A percentile compares a stretch with the other conserved stretches of the same genome.
These are phyloP conservation scores for Asbolus verrucosus DNA, from an alignment of 1,140 invertebrate genomes.

Conservation along the genomic window DNA sequence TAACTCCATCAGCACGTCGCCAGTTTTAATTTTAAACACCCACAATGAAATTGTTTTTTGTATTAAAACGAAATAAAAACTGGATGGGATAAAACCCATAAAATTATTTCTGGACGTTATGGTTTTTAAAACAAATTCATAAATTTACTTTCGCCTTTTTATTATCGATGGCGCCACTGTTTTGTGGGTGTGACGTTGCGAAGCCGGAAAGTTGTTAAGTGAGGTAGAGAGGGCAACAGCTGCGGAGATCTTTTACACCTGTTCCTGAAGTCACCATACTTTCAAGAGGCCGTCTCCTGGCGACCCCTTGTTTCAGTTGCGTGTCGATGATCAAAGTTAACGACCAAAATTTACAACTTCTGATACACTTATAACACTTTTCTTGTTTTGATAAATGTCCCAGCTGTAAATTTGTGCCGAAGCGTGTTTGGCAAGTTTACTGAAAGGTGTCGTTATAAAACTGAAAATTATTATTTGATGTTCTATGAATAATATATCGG, in stretches of 20 bases:
- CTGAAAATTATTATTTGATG: too few species aligned
- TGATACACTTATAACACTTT: constrained; percentile 11
- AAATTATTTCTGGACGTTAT: too few species aligned
- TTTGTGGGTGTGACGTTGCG: constrained; percentile 12
- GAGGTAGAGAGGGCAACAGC: constrained; percentile 39
- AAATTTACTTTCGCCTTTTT: not conserved
- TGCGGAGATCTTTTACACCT: constrained; percentile 45
- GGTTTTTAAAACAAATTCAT: not conserved
- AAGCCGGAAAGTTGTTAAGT: constrained; percentile 19
- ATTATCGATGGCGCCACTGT: not conserved
- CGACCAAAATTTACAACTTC: constrained; percentile 31
- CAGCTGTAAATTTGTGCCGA: not conserved
- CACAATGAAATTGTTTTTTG: too few species aligned
- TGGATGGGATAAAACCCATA: too few species aligned
- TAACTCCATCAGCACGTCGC: too few species aligned
- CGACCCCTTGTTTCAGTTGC: constrained; percentile 18
- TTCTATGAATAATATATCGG: too few species aligned
- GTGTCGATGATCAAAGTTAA: constrained; percentile 6
- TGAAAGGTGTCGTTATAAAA: not conserved
- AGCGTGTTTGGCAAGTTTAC: not conserved
- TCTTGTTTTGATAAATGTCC: not conserved
- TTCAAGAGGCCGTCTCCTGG: constrained; percentile 7
- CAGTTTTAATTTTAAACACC: too few species aligned
- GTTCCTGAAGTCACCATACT: constrained; percentile 41
- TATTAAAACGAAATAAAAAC: too few species aligned